Percentiles rank a stretch among this genome's conserved stretches.
These are phyloP conservation scores for Drosophila infuscata DNA, from an alignment of 2,888 invertebrate species.

Conservation along the genomic window DNA sequence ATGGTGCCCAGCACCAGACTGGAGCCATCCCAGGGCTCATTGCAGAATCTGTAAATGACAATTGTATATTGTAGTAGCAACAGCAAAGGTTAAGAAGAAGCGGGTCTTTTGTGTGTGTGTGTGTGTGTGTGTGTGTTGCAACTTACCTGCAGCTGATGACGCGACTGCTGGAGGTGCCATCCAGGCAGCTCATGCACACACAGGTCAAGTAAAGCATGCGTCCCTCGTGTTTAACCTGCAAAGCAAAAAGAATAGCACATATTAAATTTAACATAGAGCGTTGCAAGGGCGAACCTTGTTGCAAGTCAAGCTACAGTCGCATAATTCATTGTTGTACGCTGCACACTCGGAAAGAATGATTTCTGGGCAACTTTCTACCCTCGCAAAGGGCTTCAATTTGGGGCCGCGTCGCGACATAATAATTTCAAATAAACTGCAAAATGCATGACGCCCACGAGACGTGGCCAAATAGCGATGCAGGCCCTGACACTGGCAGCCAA, in stretches of 20 bases:
- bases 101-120: background rate
- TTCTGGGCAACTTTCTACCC: constrained; percentile 66
- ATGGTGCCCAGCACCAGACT: constrained; percentile 97
- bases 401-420: constrained; percentile 76
- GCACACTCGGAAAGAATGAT: constrained; percentile 66
- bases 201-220: constrained; percentile 95
- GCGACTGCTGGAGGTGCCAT: constrained; percentile 91
- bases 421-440: constrained; percentile 82
- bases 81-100: background rate
- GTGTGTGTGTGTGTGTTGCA: background rate
- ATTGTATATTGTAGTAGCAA: background rate
- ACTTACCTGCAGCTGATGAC: constrained; percentile 90
- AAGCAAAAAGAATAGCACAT: constrained; percentile 7
- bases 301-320: constrained; percentile 36
- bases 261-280: constrained; percentile 21
- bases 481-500: constrained; percentile 46
- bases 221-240: constrained; percentile 95
- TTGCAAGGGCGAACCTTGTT: constrained; percentile 8
- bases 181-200: constrained; percentile 97
- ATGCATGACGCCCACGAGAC: constrained; percentile 76
- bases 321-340: constrained; percentile 67
- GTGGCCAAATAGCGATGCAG: constrained; percentile 25
- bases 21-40: constrained; percentile 95
- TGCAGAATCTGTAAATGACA: constrained; percentile 87
- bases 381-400: constrained; percentile 38